A percentile compares a stretch with the other conserved stretches of the same genome.
phyloP scores from a whole-genome alignment of 2,888 invertebrate species.

The Euclidia mi region DNA sequence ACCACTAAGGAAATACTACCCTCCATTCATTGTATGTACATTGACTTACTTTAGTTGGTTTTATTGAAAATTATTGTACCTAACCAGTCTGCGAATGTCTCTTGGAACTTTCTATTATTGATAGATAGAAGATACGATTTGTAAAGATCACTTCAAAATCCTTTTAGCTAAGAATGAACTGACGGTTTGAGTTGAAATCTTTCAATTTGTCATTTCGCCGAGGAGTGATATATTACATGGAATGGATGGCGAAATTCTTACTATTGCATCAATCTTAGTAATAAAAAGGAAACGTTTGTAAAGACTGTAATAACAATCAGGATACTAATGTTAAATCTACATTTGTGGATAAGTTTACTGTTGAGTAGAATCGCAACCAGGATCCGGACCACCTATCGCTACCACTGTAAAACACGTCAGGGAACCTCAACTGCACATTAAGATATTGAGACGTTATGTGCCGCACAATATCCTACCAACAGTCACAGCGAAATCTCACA shows the following conservation, averaged over 20 bases:
- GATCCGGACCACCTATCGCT: too few species aligned
- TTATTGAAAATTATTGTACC: slow-evolving; percentile 46
- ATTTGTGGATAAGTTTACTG: too few species aligned
- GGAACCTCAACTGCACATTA: too few species aligned
- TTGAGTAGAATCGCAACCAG: too few species aligned
- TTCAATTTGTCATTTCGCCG: background rate
- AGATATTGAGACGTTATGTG: too few species aligned
- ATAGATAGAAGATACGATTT: slow-evolving; percentile 20
- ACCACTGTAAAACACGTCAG: too few species aligned
- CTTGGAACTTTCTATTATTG: slow-evolving; percentile 17
- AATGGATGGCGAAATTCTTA: background rate
- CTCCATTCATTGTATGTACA: slow-evolving; percentile 49
- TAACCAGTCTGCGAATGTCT: slow-evolving; percentile 17
- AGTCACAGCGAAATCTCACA: background rate
- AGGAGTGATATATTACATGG: background rate
- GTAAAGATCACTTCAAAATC: slow-evolving; percentile 23
- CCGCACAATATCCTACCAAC: too few species aligned
- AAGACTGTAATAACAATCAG: background rate
- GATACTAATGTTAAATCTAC: too few species aligned
- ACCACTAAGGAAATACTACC: slow-evolving; percentile 55
- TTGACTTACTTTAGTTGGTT: slow-evolving; percentile 38
- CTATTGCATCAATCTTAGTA: background rate
- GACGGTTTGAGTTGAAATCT: background rate
- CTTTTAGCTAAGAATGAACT: slow-evolving; percentile 14
- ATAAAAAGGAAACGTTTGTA: background rate